Evolutionary conservation across 2,113 vertebrate species (phyloP).

Genomic region (Pimephales promelas): DNA sequence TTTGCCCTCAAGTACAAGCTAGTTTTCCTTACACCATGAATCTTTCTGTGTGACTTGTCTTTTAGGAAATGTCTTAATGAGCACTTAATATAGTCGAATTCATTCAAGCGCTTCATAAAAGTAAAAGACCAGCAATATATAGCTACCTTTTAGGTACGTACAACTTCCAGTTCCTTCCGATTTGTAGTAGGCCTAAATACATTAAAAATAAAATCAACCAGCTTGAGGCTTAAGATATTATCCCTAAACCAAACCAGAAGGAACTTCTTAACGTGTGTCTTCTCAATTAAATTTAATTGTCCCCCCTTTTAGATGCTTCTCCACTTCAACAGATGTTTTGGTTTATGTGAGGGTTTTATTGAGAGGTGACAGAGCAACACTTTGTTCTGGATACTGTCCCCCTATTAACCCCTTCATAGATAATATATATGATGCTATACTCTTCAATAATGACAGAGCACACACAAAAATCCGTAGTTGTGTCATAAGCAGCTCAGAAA

Average conservation of each 20-base stretch:
- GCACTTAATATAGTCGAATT: background rate
- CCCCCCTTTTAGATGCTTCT: background rate
- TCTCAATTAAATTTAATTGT: too few relatives aligned
- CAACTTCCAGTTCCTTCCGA: background rate
- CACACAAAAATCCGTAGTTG: constrained; percentile 1
- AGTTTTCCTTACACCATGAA: background rate
- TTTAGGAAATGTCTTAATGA: background rate
- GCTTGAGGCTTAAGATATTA: background rate
- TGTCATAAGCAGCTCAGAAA: constrained; percentile 17
- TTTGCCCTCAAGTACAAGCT: background rate
- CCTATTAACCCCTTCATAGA: background rate
- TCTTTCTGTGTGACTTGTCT: background rate
- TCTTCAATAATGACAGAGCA: constrained; percentile 11
- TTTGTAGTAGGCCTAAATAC: background rate
- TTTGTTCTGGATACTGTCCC: background rate
- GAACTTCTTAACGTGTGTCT: background rate
- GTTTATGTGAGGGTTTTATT: background rate
- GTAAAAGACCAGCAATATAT: background rate
- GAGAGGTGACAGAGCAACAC: constrained; percentile 18
- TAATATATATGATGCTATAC: background rate
- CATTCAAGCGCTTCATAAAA: background rate
- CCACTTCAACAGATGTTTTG: background rate
- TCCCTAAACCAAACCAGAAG: background rate
- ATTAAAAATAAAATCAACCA: background rate
- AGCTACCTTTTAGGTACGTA: background rate